Base-by-base conservation (phyloP, 2,113 vertebrate genomes). In the Gobio gobio region DNA sequence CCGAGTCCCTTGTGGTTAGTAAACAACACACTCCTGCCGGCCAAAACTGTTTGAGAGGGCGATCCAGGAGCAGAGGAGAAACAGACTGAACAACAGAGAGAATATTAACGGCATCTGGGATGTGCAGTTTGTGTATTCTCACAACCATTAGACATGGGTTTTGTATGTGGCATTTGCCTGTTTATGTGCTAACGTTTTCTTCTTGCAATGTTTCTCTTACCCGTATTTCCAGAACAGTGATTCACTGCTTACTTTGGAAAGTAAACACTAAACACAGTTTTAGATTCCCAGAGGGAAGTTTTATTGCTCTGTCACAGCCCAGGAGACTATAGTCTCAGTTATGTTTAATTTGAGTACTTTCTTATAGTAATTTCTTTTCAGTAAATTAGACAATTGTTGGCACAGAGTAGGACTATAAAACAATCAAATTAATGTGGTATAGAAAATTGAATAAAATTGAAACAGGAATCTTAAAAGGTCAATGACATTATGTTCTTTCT, bases 11-110 rank as follows among this genome's bases (percentile, higher is more conserved):
- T 76, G 83, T 82, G 80, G 74, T 86, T 59, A 78, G 86, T 87
- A 86, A 87, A 87, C 88, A 87, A 73, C 81, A 86, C 72, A 24
- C 51, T 73, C 76, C 49, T 80, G 66, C 47, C 3, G 77, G 56
- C 81, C 82, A 24, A 73, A 78, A 83, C 20, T 7, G 43, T 16
- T 45, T 43, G 76, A 36, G 36, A 83, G 68, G 10, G 54, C 22
- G 45, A 84, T 84, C 18, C 20, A 84, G 73, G 73, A 77, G 43
- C 16, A 26, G 13, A 47, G 45, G 29, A 77, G 26, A 63, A 36
- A 74, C 16, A 70, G 72, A 88, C 59, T 10, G 51, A 68, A 82
- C 22, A 82, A 70, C 49, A 82, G 47, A 72, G 26, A 72, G 80
- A 82, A 82, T 82, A 58, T 72, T 72, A 82, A 82, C 16, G 3